These are phyloP conservation scores for Acleris cristana DNA, from an alignment of 2,888 invertebrate species.

Conservation along the genomic window DNA sequence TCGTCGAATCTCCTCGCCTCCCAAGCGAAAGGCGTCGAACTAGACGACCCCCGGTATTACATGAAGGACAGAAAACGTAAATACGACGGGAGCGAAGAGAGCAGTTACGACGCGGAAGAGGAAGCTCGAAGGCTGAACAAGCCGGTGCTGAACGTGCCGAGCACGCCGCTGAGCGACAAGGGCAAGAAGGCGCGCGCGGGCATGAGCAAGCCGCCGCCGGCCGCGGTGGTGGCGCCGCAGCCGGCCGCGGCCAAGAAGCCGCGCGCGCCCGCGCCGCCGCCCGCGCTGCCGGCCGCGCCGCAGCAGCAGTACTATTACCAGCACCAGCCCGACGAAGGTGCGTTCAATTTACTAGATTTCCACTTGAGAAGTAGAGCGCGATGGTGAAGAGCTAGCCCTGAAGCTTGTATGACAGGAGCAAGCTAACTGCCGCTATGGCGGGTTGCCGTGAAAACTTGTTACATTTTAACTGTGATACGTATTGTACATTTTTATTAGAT, in stretches of 20 bases:
- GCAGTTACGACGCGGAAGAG: constrained; percentile 85
- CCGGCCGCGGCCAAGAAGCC: constrained; percentile 79
- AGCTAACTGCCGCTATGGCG: constrained; percentile 77
- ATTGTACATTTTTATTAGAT: constrained; percentile 79
- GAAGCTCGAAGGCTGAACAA: constrained; percentile 78
- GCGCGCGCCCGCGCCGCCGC: constrained; percentile 73
- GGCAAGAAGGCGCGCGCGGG: constrained; percentile 71
- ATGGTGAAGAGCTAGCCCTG: constrained; percentile 84
- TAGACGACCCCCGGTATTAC: constrained; percentile 89
- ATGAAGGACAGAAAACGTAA: constrained; percentile 88
- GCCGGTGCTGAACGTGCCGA: constrained; percentile 81
- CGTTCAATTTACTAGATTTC: constrained; percentile 84
- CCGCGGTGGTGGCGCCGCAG: constrained; percentile 75
- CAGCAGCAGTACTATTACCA: constrained; percentile 83
- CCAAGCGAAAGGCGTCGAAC: constrained; percentile 76
- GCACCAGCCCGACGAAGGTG: constrained; percentile 84
- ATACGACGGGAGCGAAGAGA: constrained; percentile 87
- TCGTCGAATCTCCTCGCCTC: constrained; percentile 63
- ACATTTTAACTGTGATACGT: constrained; percentile 84
- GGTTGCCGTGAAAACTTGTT: constrained; percentile 80
- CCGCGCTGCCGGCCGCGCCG: constrained; percentile 75
- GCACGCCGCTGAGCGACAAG: constrained; percentile 76
- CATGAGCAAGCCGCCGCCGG: constrained; percentile 64
- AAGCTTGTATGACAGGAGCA: constrained; percentile 85
- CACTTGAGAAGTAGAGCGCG: constrained; percentile 84